These are phyloP conservation scores for Leguminivora glycinivorella DNA, from an alignment of 1,140 invertebrate species.

Conservation along the genomic window DNA sequence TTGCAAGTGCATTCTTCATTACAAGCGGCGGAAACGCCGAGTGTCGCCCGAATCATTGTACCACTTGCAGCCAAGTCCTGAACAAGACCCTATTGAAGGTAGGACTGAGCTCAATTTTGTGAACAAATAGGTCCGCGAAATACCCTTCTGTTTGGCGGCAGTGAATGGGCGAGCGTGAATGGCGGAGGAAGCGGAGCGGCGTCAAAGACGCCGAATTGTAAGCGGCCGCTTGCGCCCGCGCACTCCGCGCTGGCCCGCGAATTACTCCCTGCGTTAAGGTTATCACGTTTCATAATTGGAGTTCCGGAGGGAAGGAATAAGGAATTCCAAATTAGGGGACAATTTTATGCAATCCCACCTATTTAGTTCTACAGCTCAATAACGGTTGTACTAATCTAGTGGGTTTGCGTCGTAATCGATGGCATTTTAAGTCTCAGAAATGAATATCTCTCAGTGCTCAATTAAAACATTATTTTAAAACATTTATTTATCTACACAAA, in stretches of 20 bases:
- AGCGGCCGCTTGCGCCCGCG: not conserved
- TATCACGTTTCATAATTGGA: slow-evolving; percentile 18
- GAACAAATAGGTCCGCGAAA: not conserved
- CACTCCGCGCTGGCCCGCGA: not conserved
- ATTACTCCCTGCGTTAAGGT: not conserved
- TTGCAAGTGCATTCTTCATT: slow-evolving; percentile 4
- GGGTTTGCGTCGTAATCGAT: no score
- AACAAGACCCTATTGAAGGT: not conserved
- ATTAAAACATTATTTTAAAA: no score
- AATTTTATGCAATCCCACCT: no score
- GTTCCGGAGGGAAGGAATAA: not conserved
- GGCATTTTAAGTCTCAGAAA: no score
- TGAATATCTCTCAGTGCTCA: no score
- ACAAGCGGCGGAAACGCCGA: slow-evolving; percentile 21
- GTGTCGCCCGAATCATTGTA: not conserved
- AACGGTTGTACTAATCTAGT: no score
- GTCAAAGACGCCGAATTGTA: slow-evolving; percentile 27
- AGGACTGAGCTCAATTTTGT: not conserved
- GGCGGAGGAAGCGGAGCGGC: slow-evolving; percentile 9
- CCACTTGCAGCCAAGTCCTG: not conserved
- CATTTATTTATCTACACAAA: no score
- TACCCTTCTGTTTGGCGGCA: not conserved
- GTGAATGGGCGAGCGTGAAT: not conserved
- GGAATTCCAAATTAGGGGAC: no score
- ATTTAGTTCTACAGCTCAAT: no score